Evolutionary conservation across 2,113 vertebrate species (phyloP).

Genomic region (Sinocyclocheilus maitianheensis): DNA sequence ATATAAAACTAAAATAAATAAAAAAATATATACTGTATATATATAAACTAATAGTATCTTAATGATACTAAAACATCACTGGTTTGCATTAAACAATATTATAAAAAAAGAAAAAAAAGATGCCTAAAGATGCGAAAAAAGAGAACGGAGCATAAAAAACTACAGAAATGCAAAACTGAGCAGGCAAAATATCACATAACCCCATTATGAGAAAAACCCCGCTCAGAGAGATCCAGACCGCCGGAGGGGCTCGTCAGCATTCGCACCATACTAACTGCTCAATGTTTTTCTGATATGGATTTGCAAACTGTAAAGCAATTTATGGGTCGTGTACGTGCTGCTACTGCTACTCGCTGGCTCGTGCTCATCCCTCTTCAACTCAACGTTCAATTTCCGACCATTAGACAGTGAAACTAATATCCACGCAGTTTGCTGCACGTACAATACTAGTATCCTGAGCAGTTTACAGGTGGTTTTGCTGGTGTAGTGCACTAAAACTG

Average conservation of each 20-base stretch:
- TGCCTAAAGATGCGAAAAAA: too few relatives aligned
- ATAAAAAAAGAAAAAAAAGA: too few relatives aligned
- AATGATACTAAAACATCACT: too few relatives aligned
- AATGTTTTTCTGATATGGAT: background rate
- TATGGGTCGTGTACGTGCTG: background rate
- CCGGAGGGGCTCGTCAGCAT: constrained; percentile 11
- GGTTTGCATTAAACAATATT: too few relatives aligned
- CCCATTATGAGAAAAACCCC: background rate
- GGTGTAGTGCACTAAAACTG: background rate
- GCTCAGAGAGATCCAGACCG: background rate
- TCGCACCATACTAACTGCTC: background rate
- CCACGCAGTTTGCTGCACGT: background rate
- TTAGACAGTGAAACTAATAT: background rate
- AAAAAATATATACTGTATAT: too few relatives aligned
- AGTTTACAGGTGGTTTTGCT: background rate
- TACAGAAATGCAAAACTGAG: background rate
- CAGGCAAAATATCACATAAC: background rate
- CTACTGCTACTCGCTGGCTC: background rate
- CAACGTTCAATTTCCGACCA: background rate
- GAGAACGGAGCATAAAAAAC: too few relatives aligned
- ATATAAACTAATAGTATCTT: too few relatives aligned
- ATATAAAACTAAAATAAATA: too few relatives aligned
- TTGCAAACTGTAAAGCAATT: background rate
- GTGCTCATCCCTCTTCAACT: background rate
- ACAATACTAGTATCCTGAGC: background rate